These are phyloP conservation scores for Bombylius major DNA, from an alignment of 2,888 invertebrate species.

Conservation along the genomic window DNA sequence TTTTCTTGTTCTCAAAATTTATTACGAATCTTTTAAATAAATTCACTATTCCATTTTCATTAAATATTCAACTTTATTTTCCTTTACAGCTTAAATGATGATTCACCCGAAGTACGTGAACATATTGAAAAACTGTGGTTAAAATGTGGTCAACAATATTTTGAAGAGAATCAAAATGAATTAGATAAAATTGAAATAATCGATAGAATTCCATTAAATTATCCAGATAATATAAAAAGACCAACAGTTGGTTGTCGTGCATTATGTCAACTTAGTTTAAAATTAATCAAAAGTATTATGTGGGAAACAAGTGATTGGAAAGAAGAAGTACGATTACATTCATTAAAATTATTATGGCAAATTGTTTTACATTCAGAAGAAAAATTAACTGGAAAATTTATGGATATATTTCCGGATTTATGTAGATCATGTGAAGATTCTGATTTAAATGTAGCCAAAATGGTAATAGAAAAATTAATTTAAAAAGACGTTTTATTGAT, in stretches of 20 bases:
- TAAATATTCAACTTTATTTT: neutral
- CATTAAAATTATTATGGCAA: conserved; percentile 32
- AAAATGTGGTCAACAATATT: conserved; percentile 62
- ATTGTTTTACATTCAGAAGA: conserved; percentile 33
- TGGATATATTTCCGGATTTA: conserved; percentile 30
- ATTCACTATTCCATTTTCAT: neutral
- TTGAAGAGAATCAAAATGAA: conserved; percentile 77
- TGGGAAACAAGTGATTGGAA: conserved; percentile 34
- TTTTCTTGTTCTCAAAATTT: too few species aligned
- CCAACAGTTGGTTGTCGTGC: conserved; percentile 79
- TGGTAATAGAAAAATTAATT: conserved; percentile 17
- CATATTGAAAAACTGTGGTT: conserved; percentile 55
- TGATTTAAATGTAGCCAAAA: conserved; percentile 21
- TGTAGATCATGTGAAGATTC: conserved; percentile 28
- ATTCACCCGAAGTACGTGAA: conserved; percentile 55
- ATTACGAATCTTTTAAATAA: too few species aligned
- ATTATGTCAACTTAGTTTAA: conserved; percentile 55
- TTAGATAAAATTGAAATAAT: conserved; percentile 74
- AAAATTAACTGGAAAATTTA: conserved; percentile 31
- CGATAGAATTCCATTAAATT: conserved; percentile 51
- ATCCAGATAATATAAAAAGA: conserved; percentile 57
- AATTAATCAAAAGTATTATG: conserved; percentile 27
- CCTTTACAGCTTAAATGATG: conserved; percentile 57
- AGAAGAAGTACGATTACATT: conserved; percentile 33
- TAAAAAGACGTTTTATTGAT: too few species aligned